Conservation (phyloP, 1,140 invertebrate species). For the Zaprionus ornatus region DNA sequence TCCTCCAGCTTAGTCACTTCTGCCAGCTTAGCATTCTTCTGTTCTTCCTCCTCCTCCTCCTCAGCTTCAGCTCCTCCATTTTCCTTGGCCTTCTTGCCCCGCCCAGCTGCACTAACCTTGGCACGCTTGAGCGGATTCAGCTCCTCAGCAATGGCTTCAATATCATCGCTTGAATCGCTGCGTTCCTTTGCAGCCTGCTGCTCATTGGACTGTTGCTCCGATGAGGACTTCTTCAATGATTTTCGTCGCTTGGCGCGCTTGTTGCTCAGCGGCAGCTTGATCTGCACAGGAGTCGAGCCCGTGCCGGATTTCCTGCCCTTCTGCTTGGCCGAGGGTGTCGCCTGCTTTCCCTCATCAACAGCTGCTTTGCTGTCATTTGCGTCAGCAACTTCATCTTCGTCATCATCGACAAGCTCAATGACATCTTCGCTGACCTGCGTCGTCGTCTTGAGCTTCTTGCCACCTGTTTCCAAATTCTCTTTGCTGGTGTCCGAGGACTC, state of each 20-base stretch:
- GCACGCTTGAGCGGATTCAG: conserved; percentile 62
- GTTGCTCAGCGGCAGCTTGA: conserved; percentile 69
- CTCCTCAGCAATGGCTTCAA: conserved; percentile 50
- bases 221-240: conserved; percentile 37
- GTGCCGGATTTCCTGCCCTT: conserved; percentile 10
- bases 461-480: conserved; percentile 49
- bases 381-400: not conserved
- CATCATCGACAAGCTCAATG: conserved; percentile 55
- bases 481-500: conserved; percentile 56
- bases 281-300: conserved; percentile 50
- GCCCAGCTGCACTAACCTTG: conserved; percentile 27
- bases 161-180: conserved; percentile 68
- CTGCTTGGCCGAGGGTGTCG: conserved; percentile 11
- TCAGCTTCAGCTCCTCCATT: not conserved
- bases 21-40: not conserved
- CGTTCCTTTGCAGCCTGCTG: conserved; percentile 3
- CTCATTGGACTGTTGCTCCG: not conserved
- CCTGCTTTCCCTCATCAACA: conserved; percentile 1
- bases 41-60: not conserved
- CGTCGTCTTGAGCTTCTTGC: conserved; percentile 54
- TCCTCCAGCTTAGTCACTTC: not conserved
- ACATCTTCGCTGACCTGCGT: conserved; percentile 33
- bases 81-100: not conserved
- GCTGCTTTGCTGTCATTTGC: not conserved
- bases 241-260: conserved; percentile 71